Evolutionary conservation across 1,140 invertebrate species (phyloP).

Genomic region (Eriocheir sinensis): DNA sequence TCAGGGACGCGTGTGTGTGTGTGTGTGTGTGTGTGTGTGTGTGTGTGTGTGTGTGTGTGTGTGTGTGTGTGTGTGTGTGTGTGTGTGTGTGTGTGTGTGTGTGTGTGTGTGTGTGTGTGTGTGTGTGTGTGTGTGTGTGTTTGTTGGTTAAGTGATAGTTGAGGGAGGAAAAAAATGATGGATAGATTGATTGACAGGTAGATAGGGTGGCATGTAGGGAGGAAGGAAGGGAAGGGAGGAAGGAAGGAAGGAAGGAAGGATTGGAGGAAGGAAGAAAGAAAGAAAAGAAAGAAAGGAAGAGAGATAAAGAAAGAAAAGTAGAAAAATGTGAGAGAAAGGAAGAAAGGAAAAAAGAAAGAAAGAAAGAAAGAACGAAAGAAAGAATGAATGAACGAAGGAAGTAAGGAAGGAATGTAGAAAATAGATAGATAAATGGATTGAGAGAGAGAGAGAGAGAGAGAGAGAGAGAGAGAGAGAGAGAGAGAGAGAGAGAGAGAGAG

Average conservation of each 20-base stretch:
- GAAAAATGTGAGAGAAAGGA: not conserved
- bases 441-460: not conserved
- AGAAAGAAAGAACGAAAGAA: not conserved
- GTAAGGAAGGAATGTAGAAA: not conserved
- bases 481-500: not conserved
- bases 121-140: constrained; percentile 6
- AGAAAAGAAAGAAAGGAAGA: not conserved
- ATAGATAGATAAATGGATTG: too few species aligned
- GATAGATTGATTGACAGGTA: too few species aligned
- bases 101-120: not conserved
- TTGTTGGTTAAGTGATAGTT: too few species aligned
- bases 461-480: constrained; percentile 8
- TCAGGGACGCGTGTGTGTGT: constrained; percentile 25
- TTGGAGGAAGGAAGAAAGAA: not conserved
- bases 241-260: not conserved
- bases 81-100: too few species aligned
- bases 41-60: not conserved
- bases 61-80: not conserved
- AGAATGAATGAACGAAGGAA: constrained; percentile 8
- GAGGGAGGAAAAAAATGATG: too few species aligned
- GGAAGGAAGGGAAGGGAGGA: not conserved
- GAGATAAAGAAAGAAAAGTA: not conserved
- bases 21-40: too few species aligned
- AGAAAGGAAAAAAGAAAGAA: not conserved
- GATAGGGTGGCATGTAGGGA: too few species aligned